Evolutionary conservation across 1,140 invertebrate genomes (phyloP).

Genomic region (Dolichoris vasculosae): DNA sequence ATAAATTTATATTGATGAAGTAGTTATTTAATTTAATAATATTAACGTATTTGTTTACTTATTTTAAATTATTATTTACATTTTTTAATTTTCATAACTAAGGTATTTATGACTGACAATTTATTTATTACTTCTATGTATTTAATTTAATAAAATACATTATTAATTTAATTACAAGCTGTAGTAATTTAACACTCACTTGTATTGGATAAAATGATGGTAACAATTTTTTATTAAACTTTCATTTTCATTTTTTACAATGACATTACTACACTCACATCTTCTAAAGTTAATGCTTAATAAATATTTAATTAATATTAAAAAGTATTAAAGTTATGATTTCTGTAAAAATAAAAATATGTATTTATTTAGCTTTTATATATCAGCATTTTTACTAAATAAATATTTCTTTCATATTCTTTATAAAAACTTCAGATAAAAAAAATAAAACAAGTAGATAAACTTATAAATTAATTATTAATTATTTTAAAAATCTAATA

Average conservation of each 20-base stretch:
- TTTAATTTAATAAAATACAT: conserved; percentile 34
- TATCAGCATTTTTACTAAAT: too few relatives aligned
- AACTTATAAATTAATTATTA: too few relatives aligned
- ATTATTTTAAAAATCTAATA: too few relatives aligned
- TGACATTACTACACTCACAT: neutral
- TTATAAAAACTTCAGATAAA: neutral
- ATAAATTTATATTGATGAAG: neutral
- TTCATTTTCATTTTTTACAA: conserved; percentile 13
- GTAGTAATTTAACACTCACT: conserved; percentile 18
- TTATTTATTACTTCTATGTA: neutral
- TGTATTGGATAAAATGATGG: conserved; percentile 12
- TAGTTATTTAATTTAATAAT: conserved; percentile 12
- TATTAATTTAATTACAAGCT: neutral
- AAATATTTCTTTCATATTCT: neutral
- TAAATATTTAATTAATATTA: neutral
- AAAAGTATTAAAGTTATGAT: neutral
- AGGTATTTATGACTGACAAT: neutral
- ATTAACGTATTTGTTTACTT: conserved; percentile 14
- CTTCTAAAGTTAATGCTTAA: neutral
- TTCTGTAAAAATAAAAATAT: too few relatives aligned
- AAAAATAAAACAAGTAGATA: neutral
- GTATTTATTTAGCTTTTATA: too few relatives aligned
- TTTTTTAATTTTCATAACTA: conserved; percentile 1
- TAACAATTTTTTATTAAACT: neutral
- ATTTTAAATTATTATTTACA: conserved; percentile 41